Base-by-base conservation (phyloP, 2,888 invertebrate species). In the Isoperla grammatica region DNA sequence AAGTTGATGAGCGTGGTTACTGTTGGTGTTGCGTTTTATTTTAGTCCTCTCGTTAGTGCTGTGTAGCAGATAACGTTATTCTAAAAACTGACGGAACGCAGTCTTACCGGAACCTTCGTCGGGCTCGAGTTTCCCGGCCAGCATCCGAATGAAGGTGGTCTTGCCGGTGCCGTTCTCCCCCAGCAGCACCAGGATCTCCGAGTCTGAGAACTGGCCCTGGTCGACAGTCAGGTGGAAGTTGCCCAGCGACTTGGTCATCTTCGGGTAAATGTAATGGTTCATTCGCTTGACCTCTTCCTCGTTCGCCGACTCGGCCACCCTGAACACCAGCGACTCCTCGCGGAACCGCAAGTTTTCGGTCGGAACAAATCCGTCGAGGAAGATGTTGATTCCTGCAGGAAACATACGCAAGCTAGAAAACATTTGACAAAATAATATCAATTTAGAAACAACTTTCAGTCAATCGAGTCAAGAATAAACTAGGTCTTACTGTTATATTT, bases 91-190 rank as follows among this genome's bases (percentile, higher is more conserved):
- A n/a, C n/a, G n/a, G 2, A 39, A 1, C 45, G 35, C 37, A 23
- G 42, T 43, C 40, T 62, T 42, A 83, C 84, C 84, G 64, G 82
- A 80, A 48, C 85, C 88, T 46, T 79, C 88, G 78, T 99, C 97
- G 1, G 98, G 92, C 67, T 88, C 83, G 71, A 99, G 79, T 72
- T 94, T 91, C 55, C 99, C 99, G 68, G 99, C 99, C 71, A 99
- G 79, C 93, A 99, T 94, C 70, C 96, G 82, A 71, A 99, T 99
- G 73, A 99, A 96, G 6, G 99, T 99, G 0, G 99, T 99, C 78
- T 99, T 99, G 49, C 99, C 99, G 20, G 99, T 99, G 65, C 99
- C 99, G 74, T 99, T 99, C 75, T 99, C 99, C 57, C 84, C 84
- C 62, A 99, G 81, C 72, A 99, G 81, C 9, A 99, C 99, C 70